phyloP scores from a whole-genome alignment of 2,113 vertebrate genomes.

The Ariopsis seemanni region DNA sequence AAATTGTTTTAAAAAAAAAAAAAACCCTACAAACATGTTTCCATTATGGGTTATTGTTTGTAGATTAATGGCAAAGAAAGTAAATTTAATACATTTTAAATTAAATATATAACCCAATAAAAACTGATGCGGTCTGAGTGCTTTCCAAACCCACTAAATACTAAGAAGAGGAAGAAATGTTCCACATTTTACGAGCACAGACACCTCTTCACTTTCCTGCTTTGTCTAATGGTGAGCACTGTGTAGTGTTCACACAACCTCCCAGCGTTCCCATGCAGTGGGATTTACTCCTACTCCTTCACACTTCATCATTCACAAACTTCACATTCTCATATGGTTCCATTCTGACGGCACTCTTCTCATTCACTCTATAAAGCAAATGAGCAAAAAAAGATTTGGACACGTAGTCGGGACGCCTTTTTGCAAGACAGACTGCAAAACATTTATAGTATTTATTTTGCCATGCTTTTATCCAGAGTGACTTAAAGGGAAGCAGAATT shows the following conservation, averaged over 20 bases:
- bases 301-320: background rate
- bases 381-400: background rate
- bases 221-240: too few species aligned
- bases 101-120: constrained; percentile 5
- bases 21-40: background rate
- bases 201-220: background rate
- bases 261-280: background rate
- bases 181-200: background rate
- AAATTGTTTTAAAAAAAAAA: background rate
- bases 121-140: background rate
- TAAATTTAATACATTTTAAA: background rate
- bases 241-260: background rate
- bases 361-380: background rate
- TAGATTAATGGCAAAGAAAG: background rate
- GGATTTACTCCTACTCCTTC: background rate
- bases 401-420: background rate
- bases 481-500: background rate
- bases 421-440: background rate
- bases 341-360: background rate
- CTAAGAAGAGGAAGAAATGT: background rate
- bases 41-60: background rate
- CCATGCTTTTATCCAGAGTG: background rate
- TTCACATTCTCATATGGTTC: background rate
- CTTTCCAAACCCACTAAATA: background rate
- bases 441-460: background rate